Base-by-base conservation (phyloP, 2,797 vertebrate genomes). In the Gymnothorax javanicus region DNA sequence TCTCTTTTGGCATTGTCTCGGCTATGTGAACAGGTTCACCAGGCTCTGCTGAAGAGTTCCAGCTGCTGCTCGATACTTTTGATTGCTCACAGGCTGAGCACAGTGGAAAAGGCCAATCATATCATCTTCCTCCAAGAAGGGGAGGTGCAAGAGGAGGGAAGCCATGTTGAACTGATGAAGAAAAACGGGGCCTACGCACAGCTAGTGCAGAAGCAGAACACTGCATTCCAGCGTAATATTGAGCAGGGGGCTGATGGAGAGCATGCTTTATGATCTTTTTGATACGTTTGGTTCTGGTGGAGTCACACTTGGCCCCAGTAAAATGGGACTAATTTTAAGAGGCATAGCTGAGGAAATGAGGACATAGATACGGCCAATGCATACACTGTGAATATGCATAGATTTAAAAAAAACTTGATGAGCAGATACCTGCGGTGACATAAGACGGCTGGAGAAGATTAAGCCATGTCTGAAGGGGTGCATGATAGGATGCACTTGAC, bases 71-170 rank as follows among this genome's bases (percentile, higher is more conserved):
- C 97, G 0, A 95, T 98, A 86, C 94, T 98, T 73, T 88, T 98
- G 84, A 97, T 98, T 85, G 96, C 97, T 54, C 97, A 97, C 91
- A 94, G 95, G 67, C 94, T 97, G 91, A 94, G 92, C 17, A 91
- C 93, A 0, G 95, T 96, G 11, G 92, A 97, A 90, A 94, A 91
- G 82, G 97, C 97, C 0, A 8, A 96, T 87, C 94, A 93, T 43
- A 96, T 98, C 73, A 87, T 97, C 12, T 95, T 97, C 86, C 95
- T 98, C 56, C 85, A 93, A 0, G 89, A 91, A 0, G 97, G 97
- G 0, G n/a, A 20, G 50, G 91, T 97, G 15, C 54, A 85, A 20
- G 97, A 98, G 92, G 89, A 93, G 86, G 97, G 98, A 23, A 93
- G 84, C 67, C 97, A 97, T 0, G 8, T 64, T 0, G 87, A 96